Evolutionary conservation across 1,140 invertebrate species (phyloP), one percentile per base, ranked within the genome.

Genomic region (Drosophila willistoni): DNA sequence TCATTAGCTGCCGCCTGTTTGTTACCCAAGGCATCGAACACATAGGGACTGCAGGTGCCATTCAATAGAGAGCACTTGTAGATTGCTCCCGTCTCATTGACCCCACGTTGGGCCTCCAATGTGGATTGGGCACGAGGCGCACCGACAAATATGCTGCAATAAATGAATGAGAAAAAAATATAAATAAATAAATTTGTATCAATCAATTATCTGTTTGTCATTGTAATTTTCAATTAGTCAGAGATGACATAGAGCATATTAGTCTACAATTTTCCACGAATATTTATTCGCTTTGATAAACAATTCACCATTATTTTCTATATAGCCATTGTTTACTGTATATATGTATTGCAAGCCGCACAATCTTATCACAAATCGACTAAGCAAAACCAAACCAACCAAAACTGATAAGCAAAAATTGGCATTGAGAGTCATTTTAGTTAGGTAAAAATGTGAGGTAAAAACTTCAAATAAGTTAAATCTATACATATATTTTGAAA

Each of bases 121-220:
- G 90, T 91, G 3, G 91, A 91, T 44, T 92, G 91, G 1, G 91
- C 91, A 6, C 82, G 86, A 5, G 91, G 91, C 2, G 91, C 90
- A 14, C 91, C 91, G 55, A 92, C 81, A 57, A 92, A 71, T n/a
- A 92, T 62, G 61, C 91, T 92, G 54, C 1, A 75, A 72, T 3
- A 4, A 22, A 2, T n/a, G 12, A 9, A 41, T 22, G 19, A 22
- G 19, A 22, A 22, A 1, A 1, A 22, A 22, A 22, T 22, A 22
- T 22, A 25, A 25, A 25, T 4, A 25, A 25, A 25, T 19, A 13
- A 54, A 36, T 47, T 44, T 44, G 42, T 7, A 51, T 51, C 44
- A 51, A 51, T 51, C 44, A 51, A 51, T 51, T 14, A 17, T 19
- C 44, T 51, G 6, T 29, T 51, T 51, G 44, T 51, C 44, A 51